Evolutionary conservation across 2,888 invertebrate species (phyloP).

Genomic region (Pammene aurita): DNA sequence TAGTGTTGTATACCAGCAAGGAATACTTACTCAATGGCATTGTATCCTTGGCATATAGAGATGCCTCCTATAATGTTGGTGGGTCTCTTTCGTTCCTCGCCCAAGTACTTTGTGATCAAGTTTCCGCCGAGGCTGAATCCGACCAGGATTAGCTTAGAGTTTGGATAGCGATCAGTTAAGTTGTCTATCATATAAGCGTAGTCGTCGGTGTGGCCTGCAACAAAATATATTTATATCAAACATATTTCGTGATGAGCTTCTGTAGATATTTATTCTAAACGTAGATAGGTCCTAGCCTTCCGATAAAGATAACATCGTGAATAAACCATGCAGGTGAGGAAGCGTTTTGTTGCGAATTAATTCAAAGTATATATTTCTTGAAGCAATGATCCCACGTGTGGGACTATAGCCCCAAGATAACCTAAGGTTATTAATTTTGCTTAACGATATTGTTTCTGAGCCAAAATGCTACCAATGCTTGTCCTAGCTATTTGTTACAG

Average conservation of each 20-base stretch:
- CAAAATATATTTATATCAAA: neutral
- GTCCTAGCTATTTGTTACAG: no score
- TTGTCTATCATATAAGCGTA: constrained; percentile 92
- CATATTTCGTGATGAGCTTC: neutral
- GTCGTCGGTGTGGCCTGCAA: constrained; percentile 94
- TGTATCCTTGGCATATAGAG: constrained; percentile 97
- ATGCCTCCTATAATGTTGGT: constrained; percentile 92
- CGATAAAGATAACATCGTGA: neutral
- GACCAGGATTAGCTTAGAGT: constrained; percentile 90
- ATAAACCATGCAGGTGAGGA: neutral
- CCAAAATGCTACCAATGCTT: no score
- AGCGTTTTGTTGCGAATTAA: neutral
- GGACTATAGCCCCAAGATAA: no score
- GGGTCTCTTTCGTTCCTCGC: constrained; percentile 87
- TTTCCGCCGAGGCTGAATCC: constrained; percentile 98
- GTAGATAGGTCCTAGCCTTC: no score
- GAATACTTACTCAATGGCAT: constrained; percentile 91
- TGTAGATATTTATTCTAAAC: no score
- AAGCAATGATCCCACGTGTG: no score
- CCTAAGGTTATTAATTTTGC: no score
- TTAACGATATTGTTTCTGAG: no score
- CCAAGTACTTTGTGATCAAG: constrained; percentile 95
- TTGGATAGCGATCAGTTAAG: constrained; percentile 88
- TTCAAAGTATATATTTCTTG: no score
- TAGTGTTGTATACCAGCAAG: neutral